phyloP scores from a whole-genome alignment of 92 coral and sea anemone species.

The Palythoa grandiflora region DNA sequence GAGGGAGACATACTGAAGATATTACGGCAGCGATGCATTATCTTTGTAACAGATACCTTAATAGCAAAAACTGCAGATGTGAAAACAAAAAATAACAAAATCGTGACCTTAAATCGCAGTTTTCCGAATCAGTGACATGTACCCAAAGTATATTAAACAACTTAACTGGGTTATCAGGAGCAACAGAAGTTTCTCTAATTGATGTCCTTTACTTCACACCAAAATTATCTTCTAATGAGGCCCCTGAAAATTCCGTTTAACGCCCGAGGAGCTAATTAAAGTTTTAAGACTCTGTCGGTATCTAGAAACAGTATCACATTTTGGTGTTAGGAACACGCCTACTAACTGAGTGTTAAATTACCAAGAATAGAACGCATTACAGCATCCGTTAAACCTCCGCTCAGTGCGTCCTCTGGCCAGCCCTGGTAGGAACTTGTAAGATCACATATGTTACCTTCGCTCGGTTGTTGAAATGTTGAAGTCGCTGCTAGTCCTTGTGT shows the following conservation, averaged over 20 bases:
- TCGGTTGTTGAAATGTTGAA: constrained; percentile 8
- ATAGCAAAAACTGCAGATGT: not conserved
- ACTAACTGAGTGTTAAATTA: constrained; percentile 14
- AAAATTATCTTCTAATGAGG: constrained; percentile 1
- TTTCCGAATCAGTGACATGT: not conserved
- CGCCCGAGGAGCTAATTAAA: not conserved
- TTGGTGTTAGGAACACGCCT: constrained; percentile 4
- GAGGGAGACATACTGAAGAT: not conserved
- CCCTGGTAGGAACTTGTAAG: not conserved
- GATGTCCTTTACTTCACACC: not conserved
- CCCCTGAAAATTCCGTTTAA: not conserved
- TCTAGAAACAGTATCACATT: not conserved
- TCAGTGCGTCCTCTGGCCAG: not conserved
- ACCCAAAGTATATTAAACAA: not conserved
- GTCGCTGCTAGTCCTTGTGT: not conserved
- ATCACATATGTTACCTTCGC: not conserved
- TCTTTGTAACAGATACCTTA: constrained; percentile 9
- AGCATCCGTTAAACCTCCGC: not conserved
- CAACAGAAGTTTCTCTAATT: not conserved
- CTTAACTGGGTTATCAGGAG: not conserved
- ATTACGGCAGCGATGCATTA: not conserved
- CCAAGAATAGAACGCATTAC: not conserved
- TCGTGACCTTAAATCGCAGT: not conserved
- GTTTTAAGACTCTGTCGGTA: not conserved
- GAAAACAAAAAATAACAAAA: not conserved